Conservation (phyloP, 2,113 vertebrate genomes). For the Ranitomeya variabilis region DNA sequence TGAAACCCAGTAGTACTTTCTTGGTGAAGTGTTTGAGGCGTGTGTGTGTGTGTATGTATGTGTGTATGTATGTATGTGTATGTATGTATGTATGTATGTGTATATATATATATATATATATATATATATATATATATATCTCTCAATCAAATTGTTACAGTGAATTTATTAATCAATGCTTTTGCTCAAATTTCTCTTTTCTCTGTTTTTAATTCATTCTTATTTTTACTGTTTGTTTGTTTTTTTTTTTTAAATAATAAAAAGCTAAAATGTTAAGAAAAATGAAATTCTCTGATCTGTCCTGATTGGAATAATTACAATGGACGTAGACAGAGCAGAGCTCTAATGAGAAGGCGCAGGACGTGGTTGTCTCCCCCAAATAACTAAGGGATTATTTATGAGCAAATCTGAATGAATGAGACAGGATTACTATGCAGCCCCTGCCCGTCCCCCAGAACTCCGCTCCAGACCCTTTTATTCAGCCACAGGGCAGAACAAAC, state of each 20-base stretch:
- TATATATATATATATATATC: too few species aligned
- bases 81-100: too few species aligned
- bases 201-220: not conserved
- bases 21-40: too few species aligned
- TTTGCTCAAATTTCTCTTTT: not conserved
- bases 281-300: not conserved
- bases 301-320: not conserved
- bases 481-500: not conserved
- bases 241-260: not conserved
- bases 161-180: not conserved
- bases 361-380: not conserved
- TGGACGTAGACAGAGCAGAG: not conserved
- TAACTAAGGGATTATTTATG: constrained; percentile 19
- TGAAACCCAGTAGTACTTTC: too few species aligned
- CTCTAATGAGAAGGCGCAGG: not conserved
- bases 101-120: too few species aligned
- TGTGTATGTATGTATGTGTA: too few species aligned
- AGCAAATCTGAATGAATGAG: constrained; percentile 16
- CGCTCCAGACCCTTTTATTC: not conserved
- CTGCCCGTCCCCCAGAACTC: not conserved
- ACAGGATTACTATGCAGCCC: not conserved
- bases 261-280: not conserved
- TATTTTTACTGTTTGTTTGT: not conserved
- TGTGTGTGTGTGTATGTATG: too few species aligned
- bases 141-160: too few species aligned